Evolutionary conservation across 2,888 invertebrate genomes (phyloP).

Genomic region (Ectobius pallidus): DNA sequence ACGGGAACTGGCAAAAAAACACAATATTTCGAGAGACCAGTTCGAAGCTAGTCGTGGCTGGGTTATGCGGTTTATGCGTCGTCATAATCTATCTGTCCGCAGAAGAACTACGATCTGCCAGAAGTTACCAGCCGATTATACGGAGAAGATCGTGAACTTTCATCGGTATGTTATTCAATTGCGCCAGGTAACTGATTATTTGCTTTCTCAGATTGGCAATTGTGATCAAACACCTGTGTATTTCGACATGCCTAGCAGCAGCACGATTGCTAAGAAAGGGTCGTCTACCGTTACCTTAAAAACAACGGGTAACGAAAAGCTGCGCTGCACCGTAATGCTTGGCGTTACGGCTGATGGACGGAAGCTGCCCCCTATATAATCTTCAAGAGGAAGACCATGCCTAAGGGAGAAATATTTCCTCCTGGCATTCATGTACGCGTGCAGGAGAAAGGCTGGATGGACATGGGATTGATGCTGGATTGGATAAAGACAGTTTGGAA

Average conservation of each 20-base stretch:
- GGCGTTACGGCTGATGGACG: neutral
- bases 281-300: too few relatives aligned
- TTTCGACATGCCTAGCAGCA: neutral
- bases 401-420: too few relatives aligned
- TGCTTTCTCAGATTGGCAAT: too few relatives aligned
- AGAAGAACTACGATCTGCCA: neutral
- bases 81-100: neutral
- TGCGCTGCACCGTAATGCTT: neutral
- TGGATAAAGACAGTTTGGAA: too few relatives aligned
- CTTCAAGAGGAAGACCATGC: too few relatives aligned
- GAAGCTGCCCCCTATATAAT: too few relatives aligned
- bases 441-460: too few relatives aligned
- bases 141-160: neutral
- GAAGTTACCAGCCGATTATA: neutral
- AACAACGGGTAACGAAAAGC: neutral
- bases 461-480: neutral
- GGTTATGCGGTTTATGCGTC: neutral
- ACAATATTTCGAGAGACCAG: neutral
- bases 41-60: neutral
- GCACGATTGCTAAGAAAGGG: neutral
- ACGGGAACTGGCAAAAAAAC: neutral
- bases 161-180: neutral
- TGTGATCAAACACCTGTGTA: too few relatives aligned
- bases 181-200: slow-evolving; percentile 1
- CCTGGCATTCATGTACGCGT: too few relatives aligned